Base-by-base conservation (phyloP, 2,888 invertebrate species). In the Dysmachus trigonus region DNA sequence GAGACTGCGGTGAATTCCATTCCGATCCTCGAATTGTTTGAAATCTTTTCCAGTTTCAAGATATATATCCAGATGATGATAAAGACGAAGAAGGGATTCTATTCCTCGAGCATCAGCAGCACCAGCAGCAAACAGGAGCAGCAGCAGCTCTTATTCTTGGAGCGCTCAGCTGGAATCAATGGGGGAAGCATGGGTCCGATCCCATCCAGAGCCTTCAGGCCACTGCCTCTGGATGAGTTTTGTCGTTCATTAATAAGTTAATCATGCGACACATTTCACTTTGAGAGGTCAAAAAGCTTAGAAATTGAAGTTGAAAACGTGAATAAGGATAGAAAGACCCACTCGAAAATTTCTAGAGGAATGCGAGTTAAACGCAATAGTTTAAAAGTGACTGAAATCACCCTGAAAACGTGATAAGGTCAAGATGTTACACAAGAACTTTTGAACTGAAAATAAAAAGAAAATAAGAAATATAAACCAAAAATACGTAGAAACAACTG, bases 261-360 rank as follows among this genome's bases (percentile, higher is more conserved):
- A 33, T 73, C 73, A 73, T 33, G 73, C 31, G 33, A 73, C 73
- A 73, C 73, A 73, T 73, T 73, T 73, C 73, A 73, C 31, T 73
- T 73, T 31, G 31, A 33, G 73, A 73, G 1, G 2, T 33, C n/a
- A 73, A 73, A 18, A n/a, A n/a, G 30, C 8, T 30, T 31, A 27
- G 18, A 10, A 18, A 62, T 62, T 62, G 62, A 62, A 62, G 18
- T 62, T 62, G 62, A 27, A 62, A 2, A 18, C 22, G 10, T 62
- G 27, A n/a, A n/a, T n/a, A n/a, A n/a, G n/a, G n/a, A n/a, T 7
- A 62, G 10, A 22, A 2, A 7, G 62, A 62, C 62, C 62, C 22
- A 62, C 10, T 47, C n/a, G n/a, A 18, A n/a, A 51, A 22, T 22
- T 62, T 62, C 5, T 0, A 10, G 2, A 62, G 62, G 62, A 62